Evolutionary conservation across 2,888 invertebrate genomes (phyloP), one percentile per base, ranked within the genome.

Genomic region (Tachina grossa): DNA sequence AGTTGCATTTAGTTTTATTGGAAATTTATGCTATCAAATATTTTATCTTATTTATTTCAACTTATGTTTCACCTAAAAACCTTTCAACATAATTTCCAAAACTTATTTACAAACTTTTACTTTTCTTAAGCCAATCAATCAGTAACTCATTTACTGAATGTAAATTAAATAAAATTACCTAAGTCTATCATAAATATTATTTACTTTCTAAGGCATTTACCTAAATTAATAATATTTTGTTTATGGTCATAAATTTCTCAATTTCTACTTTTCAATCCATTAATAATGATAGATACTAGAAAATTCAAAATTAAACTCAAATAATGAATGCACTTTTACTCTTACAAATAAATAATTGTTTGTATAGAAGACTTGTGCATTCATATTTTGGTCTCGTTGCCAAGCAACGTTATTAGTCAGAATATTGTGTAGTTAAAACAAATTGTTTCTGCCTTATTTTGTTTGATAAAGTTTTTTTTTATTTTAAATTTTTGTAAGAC

Each of bases 331-430:
- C 59, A 61, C 77, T 41, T 19, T 68, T 51, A 51, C n/a, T 39
- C 41, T 3, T 63, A 65, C n/a, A 45, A 57, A 74, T 57, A 57
- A 53, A 74, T 57, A 57, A 53, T 79, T 47, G 19, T 69, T 49
- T 68, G n/a, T 59, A n/a, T 11, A 59, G 31, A 31, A 6, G 31
- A 31, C 5, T 31, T 39, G 16, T 16, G 16, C 13, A 16, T 14
- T 13, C 61, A 16, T 19, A 59, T 59, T 61, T 68, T 22, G 71
- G 69, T 59, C 78, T 69, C 69, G 61, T 78, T 69, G 43, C 53
- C 31, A 45, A 31, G 78, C 43, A 63, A 79, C 41, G 13, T 11
- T 53, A n/a, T 10, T 19, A 51, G 19, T 22, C 11, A 39, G 47
- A 13, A 57, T 53, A 43, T 59, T 49, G 13, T 53, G 16, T 53